A percentile compares a stretch with the other conserved stretches of the same genome.
Conservation (phyloP, 92 coral and sea anemone genomes). For the Palythoa heliodiscus region DNA sequence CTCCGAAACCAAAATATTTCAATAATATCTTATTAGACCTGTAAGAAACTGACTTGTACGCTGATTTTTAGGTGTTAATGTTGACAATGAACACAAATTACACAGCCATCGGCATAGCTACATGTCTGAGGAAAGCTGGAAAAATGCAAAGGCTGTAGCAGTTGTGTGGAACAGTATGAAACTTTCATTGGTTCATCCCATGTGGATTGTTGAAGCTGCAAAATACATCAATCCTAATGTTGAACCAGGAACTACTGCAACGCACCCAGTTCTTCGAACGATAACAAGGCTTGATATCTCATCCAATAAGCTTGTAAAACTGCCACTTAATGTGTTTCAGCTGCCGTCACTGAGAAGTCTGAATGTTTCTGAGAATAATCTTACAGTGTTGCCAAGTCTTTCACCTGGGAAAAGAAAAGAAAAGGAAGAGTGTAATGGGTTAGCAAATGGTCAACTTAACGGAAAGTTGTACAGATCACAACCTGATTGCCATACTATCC, state of each 20-base stretch:
- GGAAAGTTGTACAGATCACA: constrained; percentile 64
- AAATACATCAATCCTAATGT: constrained; percentile 75
- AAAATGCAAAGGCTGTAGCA: constrained; percentile 70
- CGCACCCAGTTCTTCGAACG: constrained; percentile 76
- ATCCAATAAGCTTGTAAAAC: constrained; percentile 66
- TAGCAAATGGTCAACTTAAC: constrained; percentile 28
- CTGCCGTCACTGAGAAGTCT: constrained; percentile 77
- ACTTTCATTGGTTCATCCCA: constrained; percentile 66
- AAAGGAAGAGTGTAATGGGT: constrained; percentile 24
- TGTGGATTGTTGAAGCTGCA: constrained; percentile 88
- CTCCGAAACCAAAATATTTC: too few relatives aligned
- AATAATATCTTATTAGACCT: too few relatives aligned
- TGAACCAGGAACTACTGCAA: constrained; percentile 52
- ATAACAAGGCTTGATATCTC: constrained; percentile 90
- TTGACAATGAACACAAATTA: constrained; percentile 85
- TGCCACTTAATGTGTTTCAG: constrained; percentile 88
- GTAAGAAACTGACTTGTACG: neutral
- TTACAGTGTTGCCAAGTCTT: constrained; percentile 71
- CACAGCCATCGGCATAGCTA: constrained; percentile 81
- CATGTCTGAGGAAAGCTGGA: constrained; percentile 81
- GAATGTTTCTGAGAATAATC: constrained; percentile 73
- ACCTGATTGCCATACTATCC: constrained; percentile 61
- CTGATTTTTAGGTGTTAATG: constrained; percentile 72
- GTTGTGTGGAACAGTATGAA: constrained; percentile 88
- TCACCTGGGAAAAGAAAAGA: constrained; percentile 63